A percentile compares a stretch with the other conserved stretches of the same genome.
Evolutionary conservation across 2,113 vertebrate genomes (phyloP).

Genomic region (Melozone crissalis): DNA sequence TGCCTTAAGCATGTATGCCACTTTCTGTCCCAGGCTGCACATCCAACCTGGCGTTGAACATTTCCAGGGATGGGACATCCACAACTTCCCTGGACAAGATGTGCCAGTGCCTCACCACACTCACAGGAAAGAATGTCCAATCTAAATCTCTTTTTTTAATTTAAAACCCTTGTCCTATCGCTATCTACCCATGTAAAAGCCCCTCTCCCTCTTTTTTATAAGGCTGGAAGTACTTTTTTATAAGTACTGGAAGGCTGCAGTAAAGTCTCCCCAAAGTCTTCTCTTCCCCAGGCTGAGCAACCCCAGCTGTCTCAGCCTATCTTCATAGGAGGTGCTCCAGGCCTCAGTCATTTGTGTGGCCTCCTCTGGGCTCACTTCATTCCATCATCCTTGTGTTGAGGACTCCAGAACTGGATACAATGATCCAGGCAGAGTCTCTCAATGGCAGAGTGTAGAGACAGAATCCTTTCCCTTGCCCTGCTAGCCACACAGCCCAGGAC

Average conservation of each 20-base stretch:
- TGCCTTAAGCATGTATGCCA: not conserved
- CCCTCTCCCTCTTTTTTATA: not conserved
- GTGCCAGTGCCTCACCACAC: not conserved
- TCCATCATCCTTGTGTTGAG: not conserved
- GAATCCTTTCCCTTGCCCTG: not conserved
- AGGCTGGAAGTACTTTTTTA: too few relatives aligned
- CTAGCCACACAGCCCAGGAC: fast-evolving
- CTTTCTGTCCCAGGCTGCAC: not conserved
- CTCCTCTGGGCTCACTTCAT: not conserved
- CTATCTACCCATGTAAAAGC: not conserved
- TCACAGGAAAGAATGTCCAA: not conserved
- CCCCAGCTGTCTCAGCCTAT: not conserved
- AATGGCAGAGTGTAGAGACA: not conserved
- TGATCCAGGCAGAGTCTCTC: not conserved
- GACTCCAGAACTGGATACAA: not conserved
- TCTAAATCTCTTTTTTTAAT: not conserved
- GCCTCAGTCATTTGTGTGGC: not conserved
- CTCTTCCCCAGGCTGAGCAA: not conserved
- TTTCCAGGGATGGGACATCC: not conserved
- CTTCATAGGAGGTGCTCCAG: not conserved
- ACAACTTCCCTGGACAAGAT: not conserved
- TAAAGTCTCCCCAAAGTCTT: not conserved
- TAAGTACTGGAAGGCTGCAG: not conserved
- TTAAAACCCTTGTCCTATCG: not conserved
- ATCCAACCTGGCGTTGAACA: not conserved